Evolutionary conservation across 2,888 invertebrate genomes (phyloP).

Genomic region (Acleris emargana): DNA sequence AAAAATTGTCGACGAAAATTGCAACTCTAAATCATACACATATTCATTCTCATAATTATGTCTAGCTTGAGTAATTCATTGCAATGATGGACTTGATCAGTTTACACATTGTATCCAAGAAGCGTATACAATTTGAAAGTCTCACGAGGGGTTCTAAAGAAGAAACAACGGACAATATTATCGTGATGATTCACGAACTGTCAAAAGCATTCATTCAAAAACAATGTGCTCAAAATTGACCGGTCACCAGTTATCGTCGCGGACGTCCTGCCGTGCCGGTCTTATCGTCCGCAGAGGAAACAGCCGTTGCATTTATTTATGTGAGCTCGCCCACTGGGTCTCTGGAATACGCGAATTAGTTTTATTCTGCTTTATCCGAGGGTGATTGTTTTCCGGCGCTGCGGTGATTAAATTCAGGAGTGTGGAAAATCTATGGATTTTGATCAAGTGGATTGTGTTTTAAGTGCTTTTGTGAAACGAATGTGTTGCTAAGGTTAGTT

Average conservation of each 20-base stretch:
- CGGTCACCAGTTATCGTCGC: constrained; percentile 69
- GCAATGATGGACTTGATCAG: too few species aligned
- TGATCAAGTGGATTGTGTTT: not conserved
- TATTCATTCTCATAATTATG: too few species aligned
- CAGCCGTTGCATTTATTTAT: constrained; percentile 76
- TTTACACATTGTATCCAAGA: too few species aligned
- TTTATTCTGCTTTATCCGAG: constrained; percentile 45
- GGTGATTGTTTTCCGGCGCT: constrained; percentile 51
- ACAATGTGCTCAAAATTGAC: constrained; percentile 48
- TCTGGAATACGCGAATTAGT: constrained; percentile 68
- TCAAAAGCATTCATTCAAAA: constrained; percentile 21
- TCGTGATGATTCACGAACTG: constrained; percentile 11
- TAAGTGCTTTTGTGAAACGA: too few species aligned
- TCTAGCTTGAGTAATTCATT: too few species aligned
- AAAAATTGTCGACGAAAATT: not conserved
- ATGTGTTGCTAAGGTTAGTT: too few species aligned
- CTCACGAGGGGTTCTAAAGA: too few species aligned
- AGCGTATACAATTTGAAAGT: too few species aligned
- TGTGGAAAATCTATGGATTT: not conserved
- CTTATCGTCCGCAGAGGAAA: constrained; percentile 74
- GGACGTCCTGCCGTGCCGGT: constrained; percentile 68
- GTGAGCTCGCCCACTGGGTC: constrained; percentile 52
- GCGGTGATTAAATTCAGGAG: constrained; percentile 10
- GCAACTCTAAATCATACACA: too few species aligned
- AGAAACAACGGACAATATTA: constrained; percentile 2